These are phyloP conservation scores for Athripsodes cinereus DNA, from an alignment of 2,888 invertebrate species.

Conservation along the genomic window DNA sequence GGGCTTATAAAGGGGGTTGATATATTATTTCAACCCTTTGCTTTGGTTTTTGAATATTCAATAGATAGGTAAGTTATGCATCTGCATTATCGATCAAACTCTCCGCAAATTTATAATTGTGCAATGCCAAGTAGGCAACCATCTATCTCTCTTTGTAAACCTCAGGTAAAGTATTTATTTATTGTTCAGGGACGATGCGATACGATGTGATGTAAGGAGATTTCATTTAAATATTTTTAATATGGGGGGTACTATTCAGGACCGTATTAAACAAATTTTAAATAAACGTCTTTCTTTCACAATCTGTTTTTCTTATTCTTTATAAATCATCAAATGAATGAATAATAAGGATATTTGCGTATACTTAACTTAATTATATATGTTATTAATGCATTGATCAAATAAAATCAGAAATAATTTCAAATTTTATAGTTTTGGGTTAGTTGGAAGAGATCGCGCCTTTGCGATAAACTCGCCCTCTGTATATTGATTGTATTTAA, in stretches of 20 bases:
- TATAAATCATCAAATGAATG: too few species aligned
- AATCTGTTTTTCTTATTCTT: too few species aligned
- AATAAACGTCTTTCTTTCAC: too few species aligned
- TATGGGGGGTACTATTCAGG: neutral
- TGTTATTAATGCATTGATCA: too few species aligned
- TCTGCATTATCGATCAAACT: slow-evolving; percentile 25
- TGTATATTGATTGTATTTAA: too few species aligned
- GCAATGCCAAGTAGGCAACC: slow-evolving; percentile 11
- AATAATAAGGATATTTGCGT: too few species aligned
- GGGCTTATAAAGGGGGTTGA: slow-evolving; percentile 20
- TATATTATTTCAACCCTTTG: slow-evolving; percentile 25
- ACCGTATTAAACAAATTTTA: neutral
- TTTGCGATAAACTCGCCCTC: too few species aligned
- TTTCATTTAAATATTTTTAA: slow-evolving; percentile 23
- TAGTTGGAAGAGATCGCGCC: too few species aligned
- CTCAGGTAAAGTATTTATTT: slow-evolving; percentile 24
- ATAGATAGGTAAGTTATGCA: slow-evolving; percentile 22
- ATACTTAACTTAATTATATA: too few species aligned
- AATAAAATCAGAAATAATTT: too few species aligned
- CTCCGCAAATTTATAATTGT: slow-evolving; percentile 27
- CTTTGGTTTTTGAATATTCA: slow-evolving; percentile 25
- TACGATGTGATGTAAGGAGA: neutral
- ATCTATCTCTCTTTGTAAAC: slow-evolving; percentile 16
- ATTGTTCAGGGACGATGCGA: too few species aligned
- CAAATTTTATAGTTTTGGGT: too few species aligned